Base-by-base conservation (phyloP, 2,797 vertebrate genomes). In the Iguana delicatissima region DNA sequence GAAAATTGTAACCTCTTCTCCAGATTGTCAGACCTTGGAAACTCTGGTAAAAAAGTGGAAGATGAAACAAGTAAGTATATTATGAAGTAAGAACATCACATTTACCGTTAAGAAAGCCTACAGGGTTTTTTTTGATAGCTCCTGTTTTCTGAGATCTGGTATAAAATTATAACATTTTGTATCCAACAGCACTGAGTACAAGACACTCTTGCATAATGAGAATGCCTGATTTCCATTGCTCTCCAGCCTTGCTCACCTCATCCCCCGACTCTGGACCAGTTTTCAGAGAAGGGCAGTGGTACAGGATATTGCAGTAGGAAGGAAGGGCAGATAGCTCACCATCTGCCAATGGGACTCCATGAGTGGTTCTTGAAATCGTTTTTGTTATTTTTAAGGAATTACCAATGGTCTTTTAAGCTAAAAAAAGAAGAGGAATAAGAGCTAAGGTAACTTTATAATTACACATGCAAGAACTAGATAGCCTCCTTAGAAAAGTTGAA, bases 1-100 rank as follows among this genome's bases (percentile, higher is more conserved):
- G 98, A 98, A 93, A 98, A 98, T 18, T 90, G 93, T 89, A 97
- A 96, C 57, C 96, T 98, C 16, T 94, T 97, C 88, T 97, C 97
- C 38, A 95, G 97, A 50, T 97, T 98, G 86, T 96, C 97, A 20
- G 92, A 97, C 16, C 94, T 98, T 57, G 96, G 97, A 29, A 97
- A 97, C 80, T 96, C 98, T 83, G 98, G 98, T 0, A 97, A 96
- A 85, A 95, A 95, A 81, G 94, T 95, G 0, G 97, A 97, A 52
- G 97, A 98, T 29, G 98, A 98, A 95, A 97, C 95, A 90, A 98
- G 98, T 98, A 93, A 24, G 94, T 92, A 83, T 84, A 69, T 77
- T 24, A 35, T 42, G 4, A 22, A 64, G 81, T 16, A 67, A 79
- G 57, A 72, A 35, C 50, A 59, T 35, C 22, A 20, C 64, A 84